Evolutionary conservation across 2,888 invertebrate species (phyloP), one percentile per base, ranked within the genome.

Genomic region (Ichneumoninae sp.): DNA sequence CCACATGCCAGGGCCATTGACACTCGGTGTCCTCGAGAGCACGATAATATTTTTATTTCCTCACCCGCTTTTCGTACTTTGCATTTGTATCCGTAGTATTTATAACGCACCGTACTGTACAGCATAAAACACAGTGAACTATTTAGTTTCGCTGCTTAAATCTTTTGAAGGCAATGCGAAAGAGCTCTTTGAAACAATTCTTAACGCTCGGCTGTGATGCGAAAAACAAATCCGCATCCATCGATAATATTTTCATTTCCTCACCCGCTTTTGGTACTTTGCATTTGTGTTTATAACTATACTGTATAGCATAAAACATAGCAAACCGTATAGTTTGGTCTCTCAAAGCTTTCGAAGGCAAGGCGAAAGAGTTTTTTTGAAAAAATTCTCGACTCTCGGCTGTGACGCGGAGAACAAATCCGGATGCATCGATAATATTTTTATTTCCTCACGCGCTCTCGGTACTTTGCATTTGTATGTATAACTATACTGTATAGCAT

Each of bases 1-100:
- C 73, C 73, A 69, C 30, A 69, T 69, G 44, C 77, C 66, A 87
- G 89, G 92, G 91, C 89, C 91, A 88, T 91, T 92, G 91, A 91
- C 91, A 87, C 89, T 83, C 88, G 68, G 77, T 85, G 81, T 82
- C 76, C 86, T 83, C 85, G 79, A 68, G 70, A 75, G 70, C 33
- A 83, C 77, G 68, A 83, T 70, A 78, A 81, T 76, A 70, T 71
- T 85, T 70, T 82, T 26, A 68, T 80, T 63, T 50, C 16, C 6
- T n/a, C 22, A 0, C 57, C 13, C 26, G 26, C 26, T 57, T 16
- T 47, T 47, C 16, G 44, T 4, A 47, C 44, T 44, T 44, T 13
- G 44, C 13, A 47, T 47, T 16, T 4, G 13, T 47, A 47, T 47
- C 4, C 44, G 44, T 47, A 16, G 44, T 47, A 47, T 47, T 47